phyloP scores from a whole-genome alignment of 2,113 vertebrate species.

The Oncorhynchus masou region DNA sequence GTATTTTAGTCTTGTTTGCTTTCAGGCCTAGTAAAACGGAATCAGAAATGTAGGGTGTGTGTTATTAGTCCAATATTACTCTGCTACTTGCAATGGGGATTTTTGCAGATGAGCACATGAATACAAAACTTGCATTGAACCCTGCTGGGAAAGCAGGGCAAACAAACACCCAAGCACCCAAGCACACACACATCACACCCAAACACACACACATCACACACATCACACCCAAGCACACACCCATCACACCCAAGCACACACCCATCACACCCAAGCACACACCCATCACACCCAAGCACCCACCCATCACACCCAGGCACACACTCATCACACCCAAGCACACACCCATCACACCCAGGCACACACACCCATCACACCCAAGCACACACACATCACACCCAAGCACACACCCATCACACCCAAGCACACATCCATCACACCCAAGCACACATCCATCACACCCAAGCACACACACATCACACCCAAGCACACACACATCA shows the following conservation, averaged over 20 bases:
- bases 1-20: neutral
- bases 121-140: neutral
- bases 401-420: no score
- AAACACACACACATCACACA: neutral
- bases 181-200: slow-evolving; percentile 18
- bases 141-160: neutral
- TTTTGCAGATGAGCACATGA: no score
- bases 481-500: no score
- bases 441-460: no score
- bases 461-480: no score
- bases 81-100: neutral
- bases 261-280: neutral
- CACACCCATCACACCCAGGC: neutral
- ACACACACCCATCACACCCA: neutral
- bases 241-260: neutral
- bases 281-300: neutral
- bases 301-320: neutral
- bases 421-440: no score
- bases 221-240: neutral
- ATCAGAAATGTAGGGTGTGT: neutral
- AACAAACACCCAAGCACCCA: neutral
- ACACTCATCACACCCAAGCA: neutral
- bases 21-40: neutral
- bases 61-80: neutral
- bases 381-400: no score